These are phyloP conservation scores for Delichon dasypus DNA, from an alignment of 2,797 vertebrate species.

Conservation along the genomic window DNA sequence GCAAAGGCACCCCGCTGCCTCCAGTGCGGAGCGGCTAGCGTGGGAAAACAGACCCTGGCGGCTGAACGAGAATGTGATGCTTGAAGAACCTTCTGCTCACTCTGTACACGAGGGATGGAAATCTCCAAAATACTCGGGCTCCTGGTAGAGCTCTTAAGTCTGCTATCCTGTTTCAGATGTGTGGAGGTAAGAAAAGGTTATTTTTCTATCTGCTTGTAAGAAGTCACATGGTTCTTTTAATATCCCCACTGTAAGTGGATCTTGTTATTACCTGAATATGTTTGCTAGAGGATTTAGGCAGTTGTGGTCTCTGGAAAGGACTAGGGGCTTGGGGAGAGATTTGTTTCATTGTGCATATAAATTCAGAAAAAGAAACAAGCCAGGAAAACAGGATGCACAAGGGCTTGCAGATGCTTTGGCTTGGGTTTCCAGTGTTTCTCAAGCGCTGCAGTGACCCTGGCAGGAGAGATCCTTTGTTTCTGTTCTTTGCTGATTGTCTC, in stretches of 20 bases:
- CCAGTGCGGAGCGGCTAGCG: background rate
- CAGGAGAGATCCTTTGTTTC: slow-evolving; percentile 18
- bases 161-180: slow-evolving; percentile 16
- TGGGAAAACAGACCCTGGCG: background rate
- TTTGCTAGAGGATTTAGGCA: background rate
- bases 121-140: background rate
- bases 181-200: slow-evolving; percentile 60
- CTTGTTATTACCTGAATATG: background rate
- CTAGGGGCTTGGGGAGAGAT: background rate
- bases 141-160: slow-evolving; percentile 1
- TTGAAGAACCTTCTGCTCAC: background rate
- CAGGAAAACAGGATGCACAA: background rate
- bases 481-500: background rate
- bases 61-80: background rate
- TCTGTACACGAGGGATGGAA: slow-evolving; percentile 38
- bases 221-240: background rate
- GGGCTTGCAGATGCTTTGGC: slow-evolving; percentile 48
- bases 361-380: background rate
- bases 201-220: background rate
- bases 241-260: background rate
- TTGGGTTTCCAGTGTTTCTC: background rate
- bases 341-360: background rate
- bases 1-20: background rate
- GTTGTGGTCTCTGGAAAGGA: background rate
- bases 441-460: background rate